These are phyloP conservation scores for Catharus ustulatus DNA, from an alignment of 2,797 vertebrate species.

Conservation along the genomic window DNA sequence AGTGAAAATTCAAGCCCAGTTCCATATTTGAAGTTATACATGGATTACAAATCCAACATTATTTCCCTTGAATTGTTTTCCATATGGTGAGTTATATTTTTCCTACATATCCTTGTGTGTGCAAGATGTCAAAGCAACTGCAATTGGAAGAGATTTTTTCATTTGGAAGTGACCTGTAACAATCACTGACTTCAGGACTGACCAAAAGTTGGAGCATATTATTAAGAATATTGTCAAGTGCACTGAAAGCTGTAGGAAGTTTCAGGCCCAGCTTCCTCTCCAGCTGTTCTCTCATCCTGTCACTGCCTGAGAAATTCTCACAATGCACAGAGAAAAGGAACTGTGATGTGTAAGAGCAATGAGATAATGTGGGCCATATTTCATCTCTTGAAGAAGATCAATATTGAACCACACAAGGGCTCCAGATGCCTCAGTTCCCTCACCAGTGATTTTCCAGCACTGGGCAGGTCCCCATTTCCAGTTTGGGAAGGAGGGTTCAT, in stretches of 20 bases:
- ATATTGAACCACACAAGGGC: not conserved
- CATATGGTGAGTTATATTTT: not conserved
- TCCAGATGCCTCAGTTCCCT: not conserved
- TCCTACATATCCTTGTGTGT: not conserved
- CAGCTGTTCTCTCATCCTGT: not conserved
- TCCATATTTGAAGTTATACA: not conserved
- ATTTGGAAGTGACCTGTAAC: not conserved
- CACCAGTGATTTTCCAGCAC: not conserved
- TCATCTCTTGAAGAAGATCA: not conserved
- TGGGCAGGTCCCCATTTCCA: not conserved
- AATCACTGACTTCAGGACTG: not conserved
- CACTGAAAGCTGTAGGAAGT: not conserved
- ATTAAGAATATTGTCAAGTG: too few species aligned
- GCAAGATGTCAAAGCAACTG: not conserved
- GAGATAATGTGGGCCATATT: not conserved
- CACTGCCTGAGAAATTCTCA: not conserved
- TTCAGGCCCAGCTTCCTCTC: not conserved
- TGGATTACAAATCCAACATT: not conserved
- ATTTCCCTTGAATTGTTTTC: conserved; percentile 2
- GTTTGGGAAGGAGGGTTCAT: not conserved
- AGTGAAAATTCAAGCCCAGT: conserved; percentile 23
- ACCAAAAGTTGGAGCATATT: not conserved
- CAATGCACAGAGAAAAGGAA: not conserved
- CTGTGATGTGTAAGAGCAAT: too few species aligned
- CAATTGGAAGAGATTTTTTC: not conserved